These are phyloP conservation scores for Epinotia demarniana DNA, from an alignment of 2,888 invertebrate genomes.

Conservation along the genomic window DNA sequence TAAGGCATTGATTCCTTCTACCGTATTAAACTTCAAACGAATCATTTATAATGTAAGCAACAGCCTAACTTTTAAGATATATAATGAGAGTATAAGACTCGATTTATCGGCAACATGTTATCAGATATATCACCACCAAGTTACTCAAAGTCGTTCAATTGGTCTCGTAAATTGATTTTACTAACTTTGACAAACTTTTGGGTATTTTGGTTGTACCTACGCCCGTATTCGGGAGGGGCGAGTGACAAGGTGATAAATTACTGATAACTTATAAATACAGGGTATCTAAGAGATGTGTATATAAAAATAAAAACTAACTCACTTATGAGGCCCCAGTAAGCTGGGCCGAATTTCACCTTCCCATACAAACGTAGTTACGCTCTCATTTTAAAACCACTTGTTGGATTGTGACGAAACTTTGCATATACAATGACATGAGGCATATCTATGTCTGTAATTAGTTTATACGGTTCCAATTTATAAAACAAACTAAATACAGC, in stretches of 20 bases:
- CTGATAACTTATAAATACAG: too few relatives aligned
- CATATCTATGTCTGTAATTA: too few relatives aligned
- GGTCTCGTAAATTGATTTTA: conserved; percentile 44
- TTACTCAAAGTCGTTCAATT: conserved; percentile 42
- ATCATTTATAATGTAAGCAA: neutral
- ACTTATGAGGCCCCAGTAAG: too few relatives aligned
- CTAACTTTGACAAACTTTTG: conserved; percentile 44
- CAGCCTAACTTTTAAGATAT: conserved; percentile 14
- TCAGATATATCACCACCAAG: conserved; percentile 38
- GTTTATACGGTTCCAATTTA: too few relatives aligned
- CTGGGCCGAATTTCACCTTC: too few relatives aligned
- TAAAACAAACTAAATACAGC: too few relatives aligned
- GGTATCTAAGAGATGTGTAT: too few relatives aligned
- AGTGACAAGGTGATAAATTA: conserved; percentile 1
- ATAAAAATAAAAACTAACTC: too few relatives aligned
- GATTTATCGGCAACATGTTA: conserved; percentile 43
- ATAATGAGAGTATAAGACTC: conserved; percentile 29
- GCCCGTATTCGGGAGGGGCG: conserved; percentile 4
- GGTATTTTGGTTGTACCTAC: conserved; percentile 14
- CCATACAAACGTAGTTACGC: too few relatives aligned
- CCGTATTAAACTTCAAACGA: neutral
- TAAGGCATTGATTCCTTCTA: neutral
- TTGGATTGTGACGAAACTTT: too few relatives aligned
- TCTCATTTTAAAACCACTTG: too few relatives aligned
- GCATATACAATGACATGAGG: too few relatives aligned